phyloP scores from a whole-genome alignment of 2,113 vertebrate genomes.

The Bungarus multicinctus region DNA sequence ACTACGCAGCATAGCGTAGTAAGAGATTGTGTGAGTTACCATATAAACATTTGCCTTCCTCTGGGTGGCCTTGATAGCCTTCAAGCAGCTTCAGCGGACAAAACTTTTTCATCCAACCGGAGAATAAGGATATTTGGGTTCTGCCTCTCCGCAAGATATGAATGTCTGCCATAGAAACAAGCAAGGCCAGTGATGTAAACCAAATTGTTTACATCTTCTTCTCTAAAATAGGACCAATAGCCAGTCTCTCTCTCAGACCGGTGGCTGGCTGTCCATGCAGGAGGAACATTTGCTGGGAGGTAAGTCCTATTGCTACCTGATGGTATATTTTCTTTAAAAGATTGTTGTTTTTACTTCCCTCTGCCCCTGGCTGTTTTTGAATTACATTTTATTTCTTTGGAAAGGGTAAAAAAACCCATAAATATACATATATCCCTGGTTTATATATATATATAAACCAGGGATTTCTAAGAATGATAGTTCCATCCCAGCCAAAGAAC shows the following conservation, averaged over 20 bases:
- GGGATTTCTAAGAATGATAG: background rate
- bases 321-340: background rate
- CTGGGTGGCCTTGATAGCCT: background rate
- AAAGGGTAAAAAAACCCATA: background rate
- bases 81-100: background rate
- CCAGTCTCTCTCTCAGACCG: background rate
- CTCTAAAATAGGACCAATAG: background rate
- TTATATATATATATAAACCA: too few species aligned
- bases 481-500: background rate
- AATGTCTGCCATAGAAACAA: background rate
- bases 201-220: background rate
- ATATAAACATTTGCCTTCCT: background rate
- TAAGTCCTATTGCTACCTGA: background rate
- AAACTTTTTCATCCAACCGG: background rate
- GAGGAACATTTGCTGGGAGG: background rate
- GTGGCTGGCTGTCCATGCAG: background rate
- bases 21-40: background rate
- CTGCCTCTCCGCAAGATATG: accelerated
- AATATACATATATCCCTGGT: background rate
- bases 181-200: background rate
- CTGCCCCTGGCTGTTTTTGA: background rate
- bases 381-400: background rate
- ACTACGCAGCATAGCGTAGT: background rate
- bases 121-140: background rate
- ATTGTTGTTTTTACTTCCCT: background rate